Evolutionary conservation across 2,113 vertebrate genomes (phyloP).

Genomic region (Orcinus orca): DNA sequence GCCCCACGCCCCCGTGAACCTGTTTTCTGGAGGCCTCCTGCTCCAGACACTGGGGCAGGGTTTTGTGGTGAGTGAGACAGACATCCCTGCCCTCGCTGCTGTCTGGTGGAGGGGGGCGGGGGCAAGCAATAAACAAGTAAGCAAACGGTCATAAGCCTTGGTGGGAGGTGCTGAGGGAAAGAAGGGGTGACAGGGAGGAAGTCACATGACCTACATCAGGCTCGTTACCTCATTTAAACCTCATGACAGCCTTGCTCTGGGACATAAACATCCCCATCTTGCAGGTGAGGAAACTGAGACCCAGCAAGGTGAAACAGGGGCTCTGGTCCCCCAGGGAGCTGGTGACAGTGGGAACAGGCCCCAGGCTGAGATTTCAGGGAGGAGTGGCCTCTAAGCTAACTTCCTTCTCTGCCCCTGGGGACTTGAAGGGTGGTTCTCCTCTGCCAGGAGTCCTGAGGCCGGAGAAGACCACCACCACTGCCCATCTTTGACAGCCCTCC

Average conservation of each 20-base stretch:
- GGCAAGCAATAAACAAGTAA: not conserved
- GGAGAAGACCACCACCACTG: not conserved
- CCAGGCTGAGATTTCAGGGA: not conserved
- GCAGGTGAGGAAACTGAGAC: conserved; percentile 27
- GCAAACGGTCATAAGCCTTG: conserved; percentile 38
- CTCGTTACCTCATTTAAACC: not conserved
- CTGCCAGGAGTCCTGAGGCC: not conserved
- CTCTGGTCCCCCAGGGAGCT: not conserved
- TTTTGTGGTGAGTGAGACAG: conserved; percentile 45
- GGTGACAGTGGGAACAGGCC: not conserved
- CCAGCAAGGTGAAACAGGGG: not conserved
- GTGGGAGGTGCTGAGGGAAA: not conserved
- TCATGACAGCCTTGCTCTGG: not conserved
- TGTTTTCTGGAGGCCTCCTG: not conserved
- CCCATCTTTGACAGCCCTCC: not conserved
- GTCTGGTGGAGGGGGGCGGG: not conserved
- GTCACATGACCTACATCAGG: not conserved
- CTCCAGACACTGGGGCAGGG: not conserved
- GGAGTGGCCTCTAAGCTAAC: not conserved
- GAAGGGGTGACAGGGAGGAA: not conserved
- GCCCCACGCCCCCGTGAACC: not conserved
- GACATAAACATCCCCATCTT: not conserved
- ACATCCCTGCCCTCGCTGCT: not conserved
- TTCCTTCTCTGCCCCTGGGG: not conserved
- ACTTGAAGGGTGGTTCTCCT: not conserved